A percentile compares a stretch with the other conserved stretches of the same genome.
These are phyloP conservation scores for Pollenia amentaria DNA, from an alignment of 2,888 invertebrate species.

Conservation along the genomic window DNA sequence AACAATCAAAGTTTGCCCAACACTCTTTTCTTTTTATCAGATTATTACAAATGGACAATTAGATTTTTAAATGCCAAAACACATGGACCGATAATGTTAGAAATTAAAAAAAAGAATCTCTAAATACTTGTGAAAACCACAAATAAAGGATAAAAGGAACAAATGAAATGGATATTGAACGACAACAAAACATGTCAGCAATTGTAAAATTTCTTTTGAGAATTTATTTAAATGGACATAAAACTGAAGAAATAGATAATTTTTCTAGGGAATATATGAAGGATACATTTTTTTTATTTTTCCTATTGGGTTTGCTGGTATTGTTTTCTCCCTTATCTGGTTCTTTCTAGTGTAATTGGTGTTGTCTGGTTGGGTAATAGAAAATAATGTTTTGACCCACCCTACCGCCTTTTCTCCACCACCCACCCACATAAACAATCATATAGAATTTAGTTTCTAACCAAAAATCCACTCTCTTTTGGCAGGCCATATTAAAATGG, in stretches of 20 bases:
- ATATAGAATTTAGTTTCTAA: background rate
- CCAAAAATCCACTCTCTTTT: background rate
- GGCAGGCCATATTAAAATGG: background rate
- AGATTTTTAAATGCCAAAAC: background rate
- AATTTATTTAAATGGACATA: too few species aligned
- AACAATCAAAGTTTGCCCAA: constrained; percentile 12
- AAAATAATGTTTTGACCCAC: constrained; percentile 16
- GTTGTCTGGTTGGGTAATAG: constrained; percentile 30
- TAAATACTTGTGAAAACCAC: constrained; percentile 1
- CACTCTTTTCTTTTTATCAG: constrained; percentile 4
- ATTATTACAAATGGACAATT: constrained; percentile 36
- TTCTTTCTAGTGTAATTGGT: constrained; percentile 29
- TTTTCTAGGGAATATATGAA: background rate
- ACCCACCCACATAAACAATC: background rate
- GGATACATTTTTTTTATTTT: constrained; percentile 2
- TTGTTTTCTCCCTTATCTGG: background rate
- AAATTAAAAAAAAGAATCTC: background rate
- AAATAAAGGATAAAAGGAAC: background rate
- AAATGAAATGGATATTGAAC: background rate
- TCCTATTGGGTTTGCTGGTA: constrained; percentile 18
- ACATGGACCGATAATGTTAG: background rate
- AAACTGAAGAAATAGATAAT: background rate
- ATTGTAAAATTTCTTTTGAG: background rate
- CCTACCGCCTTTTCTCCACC: background rate
- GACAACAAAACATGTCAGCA: background rate